Conservation (phyloP, 2,888 invertebrate genomes). For the Laspeyria flexula region DNA sequence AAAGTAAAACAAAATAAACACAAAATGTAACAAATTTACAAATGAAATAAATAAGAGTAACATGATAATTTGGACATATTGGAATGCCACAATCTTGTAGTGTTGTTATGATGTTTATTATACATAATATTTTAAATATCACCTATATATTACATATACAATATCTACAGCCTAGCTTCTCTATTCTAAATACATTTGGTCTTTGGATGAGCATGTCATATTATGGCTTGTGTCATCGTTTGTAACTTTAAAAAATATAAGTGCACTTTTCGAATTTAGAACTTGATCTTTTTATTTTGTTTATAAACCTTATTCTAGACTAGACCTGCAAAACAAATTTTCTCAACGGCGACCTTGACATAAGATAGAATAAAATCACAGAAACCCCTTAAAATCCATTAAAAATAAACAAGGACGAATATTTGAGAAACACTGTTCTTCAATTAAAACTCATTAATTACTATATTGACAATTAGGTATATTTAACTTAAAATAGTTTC, state of each 20-base stretch:
- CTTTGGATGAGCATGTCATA: conserved; percentile 84
- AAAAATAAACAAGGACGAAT: conserved; percentile 60
- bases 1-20: conserved; percentile 52
- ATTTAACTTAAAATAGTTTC: conserved; percentile 45
- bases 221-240: conserved; percentile 81
- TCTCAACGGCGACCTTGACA: conserved; percentile 60
- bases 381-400: conserved; percentile 62
- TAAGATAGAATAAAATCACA: conserved; percentile 71
- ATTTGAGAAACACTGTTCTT: conserved; percentile 85
- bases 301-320: conserved; percentile 76
- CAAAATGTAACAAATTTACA: conserved; percentile 57
- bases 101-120: conserved; percentile 55
- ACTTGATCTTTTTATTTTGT: conserved; percentile 63
- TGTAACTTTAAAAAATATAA: conserved; percentile 80
- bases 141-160: conserved; percentile 70
- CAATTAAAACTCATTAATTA: conserved; percentile 47
- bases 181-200: conserved; percentile 83
- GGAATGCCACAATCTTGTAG: conserved; percentile 66
- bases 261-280: conserved; percentile 82
- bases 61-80: conserved; percentile 56
- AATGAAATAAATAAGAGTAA: conserved; percentile 44
- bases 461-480: conserved; percentile 50
- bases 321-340: conserved; percentile 70
- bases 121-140: conserved; percentile 58
- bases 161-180: conserved; percentile 77